Base-by-base conservation (phyloP, 2,888 invertebrate species). In the Nomada flava region DNA sequence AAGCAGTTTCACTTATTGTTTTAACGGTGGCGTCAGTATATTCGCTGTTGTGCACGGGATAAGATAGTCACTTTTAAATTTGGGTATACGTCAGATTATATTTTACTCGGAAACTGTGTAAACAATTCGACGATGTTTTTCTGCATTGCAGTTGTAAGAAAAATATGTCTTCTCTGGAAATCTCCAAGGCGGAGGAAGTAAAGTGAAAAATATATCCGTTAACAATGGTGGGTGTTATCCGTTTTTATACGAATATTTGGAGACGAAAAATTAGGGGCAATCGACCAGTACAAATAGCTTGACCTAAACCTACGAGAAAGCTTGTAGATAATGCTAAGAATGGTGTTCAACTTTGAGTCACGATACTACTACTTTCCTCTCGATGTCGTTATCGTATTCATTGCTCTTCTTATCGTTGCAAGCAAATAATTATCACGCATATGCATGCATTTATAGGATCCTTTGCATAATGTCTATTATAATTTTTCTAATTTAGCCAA, bases 271-370 rank as follows among this genome's bases (percentile, higher is more conserved):
- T 64, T 53, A 2, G 47, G 44, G 23, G 15, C 50, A 59, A 18
- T n/a, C 10, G 11, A 29, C 36, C 7, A 44, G 36, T 36, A n/a
- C 26, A 10, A 20, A 20, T 7, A 57, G 18, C 7, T 13, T n/a
- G n/a, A n/a, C 13, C 36, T 76, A 85, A 79, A 85, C 15, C 88
- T 85, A 86, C 83, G 88, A 88, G 85, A 89, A 84, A 83, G 82
- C 68, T 83, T 78, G 79, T 79, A 80, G 76, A 78, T 89, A 89
- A 89, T 89, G 89, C 90, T 89, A 90, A 90, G 86, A 90, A 90
- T 90, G 85, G 85, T 86, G 88, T 84, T 89, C 82, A 44, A 84
- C 83, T 78, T 86, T 79, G 70, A 82, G 74, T 71, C 63, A 67
- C 44, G 29, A 70, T 36, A 36, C 36, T 36, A 36, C 7, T 52